Conservation (phyloP, 2,888 invertebrate species). For the Nineta flava region DNA sequence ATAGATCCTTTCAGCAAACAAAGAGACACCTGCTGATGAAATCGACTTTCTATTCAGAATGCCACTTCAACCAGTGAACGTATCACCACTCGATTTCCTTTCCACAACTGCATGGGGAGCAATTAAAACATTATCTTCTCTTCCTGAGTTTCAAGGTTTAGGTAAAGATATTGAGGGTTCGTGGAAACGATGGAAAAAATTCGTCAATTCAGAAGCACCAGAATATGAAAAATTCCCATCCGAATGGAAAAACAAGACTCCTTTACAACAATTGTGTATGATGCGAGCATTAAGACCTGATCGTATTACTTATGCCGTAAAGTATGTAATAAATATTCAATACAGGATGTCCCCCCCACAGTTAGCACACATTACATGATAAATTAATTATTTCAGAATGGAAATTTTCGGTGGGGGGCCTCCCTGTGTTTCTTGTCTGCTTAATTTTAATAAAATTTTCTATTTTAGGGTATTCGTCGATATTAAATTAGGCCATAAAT, state of each 20-base stretch:
- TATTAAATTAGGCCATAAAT: slow-evolving; percentile 74
- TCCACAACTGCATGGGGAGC: slow-evolving; percentile 68
- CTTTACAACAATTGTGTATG: slow-evolving; percentile 78
- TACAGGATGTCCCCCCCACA: no score
- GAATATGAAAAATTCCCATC: slow-evolving; percentile 89
- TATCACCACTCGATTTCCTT: slow-evolving; percentile 70
- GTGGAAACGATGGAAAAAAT: slow-evolving; percentile 83
- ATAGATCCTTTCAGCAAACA: slow-evolving; percentile 41
- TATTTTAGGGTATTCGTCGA: slow-evolving; percentile 58
- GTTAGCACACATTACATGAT: no score
- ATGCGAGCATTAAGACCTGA: slow-evolving; percentile 84
- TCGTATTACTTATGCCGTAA: slow-evolving; percentile 84
- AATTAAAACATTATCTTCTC: slow-evolving; percentile 55
- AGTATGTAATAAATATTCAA: slow-evolving; percentile 29
- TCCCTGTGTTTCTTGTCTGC: no score
- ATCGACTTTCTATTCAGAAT: slow-evolving; percentile 78
- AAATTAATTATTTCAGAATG: no score
- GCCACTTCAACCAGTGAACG: slow-evolving; percentile 57
- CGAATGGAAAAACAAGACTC: slow-evolving; percentile 85
- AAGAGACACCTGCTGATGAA: slow-evolving; percentile 58
- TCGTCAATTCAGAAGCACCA: slow-evolving; percentile 80
- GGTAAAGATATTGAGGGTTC: slow-evolving; percentile 88
- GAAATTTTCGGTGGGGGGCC: no score
- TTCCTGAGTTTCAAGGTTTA: slow-evolving; percentile 67
- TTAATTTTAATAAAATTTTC: no score